These are phyloP conservation scores for Crossoptilon crossoptilon DNA, from an alignment of 2,797 vertebrate genomes.

Conservation along the genomic window DNA sequence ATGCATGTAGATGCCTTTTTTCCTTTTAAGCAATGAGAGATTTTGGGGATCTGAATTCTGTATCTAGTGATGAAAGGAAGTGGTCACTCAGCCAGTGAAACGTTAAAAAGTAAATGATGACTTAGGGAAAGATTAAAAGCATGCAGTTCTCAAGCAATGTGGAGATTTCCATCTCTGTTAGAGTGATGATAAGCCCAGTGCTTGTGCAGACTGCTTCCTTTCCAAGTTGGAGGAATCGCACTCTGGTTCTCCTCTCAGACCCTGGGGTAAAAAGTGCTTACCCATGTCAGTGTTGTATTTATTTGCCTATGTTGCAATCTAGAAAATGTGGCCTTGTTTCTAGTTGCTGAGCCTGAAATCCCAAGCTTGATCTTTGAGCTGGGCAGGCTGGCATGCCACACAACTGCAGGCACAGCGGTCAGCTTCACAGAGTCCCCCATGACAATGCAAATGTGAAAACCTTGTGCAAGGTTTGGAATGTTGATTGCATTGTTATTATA, in stretches of 20 bases:
- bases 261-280: background rate
- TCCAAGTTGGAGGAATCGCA: background rate
- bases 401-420: background rate
- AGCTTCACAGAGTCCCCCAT: background rate
- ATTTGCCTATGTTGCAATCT: background rate
- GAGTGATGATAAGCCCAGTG: background rate
- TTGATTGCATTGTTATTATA: conserved; percentile 3
- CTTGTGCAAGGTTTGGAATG: background rate
- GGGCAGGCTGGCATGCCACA: rapidly evolving
- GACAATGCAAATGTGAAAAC: background rate
- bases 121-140: background rate
- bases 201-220: background rate
- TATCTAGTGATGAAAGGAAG: background rate
- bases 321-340: background rate
- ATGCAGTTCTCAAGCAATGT: background rate
- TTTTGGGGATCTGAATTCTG: background rate
- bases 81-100: background rate
- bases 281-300: background rate
- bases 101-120: background rate
- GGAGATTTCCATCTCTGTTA: background rate
- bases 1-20: rapidly evolving
- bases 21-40: background rate
- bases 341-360: background rate
- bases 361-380: background rate
- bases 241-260: background rate